Conservation (phyloP, 2,888 invertebrate genomes). For the Andrena haemorrhoa region DNA sequence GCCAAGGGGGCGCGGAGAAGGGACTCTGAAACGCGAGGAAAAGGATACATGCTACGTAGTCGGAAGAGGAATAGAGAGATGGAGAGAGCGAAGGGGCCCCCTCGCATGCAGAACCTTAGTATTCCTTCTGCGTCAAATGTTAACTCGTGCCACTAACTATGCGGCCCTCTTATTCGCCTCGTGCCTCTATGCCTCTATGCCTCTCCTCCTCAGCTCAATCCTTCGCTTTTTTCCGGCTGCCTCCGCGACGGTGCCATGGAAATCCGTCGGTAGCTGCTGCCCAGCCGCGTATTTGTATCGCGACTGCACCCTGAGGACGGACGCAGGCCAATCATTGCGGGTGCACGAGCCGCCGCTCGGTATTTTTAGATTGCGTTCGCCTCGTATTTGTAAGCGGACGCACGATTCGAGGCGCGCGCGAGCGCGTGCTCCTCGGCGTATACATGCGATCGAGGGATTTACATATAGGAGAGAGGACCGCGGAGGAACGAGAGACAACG, state of each 20-base stretch:
- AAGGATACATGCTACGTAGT: background rate
- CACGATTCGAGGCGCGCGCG: constrained; percentile 25
- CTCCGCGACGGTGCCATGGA: constrained; percentile 75
- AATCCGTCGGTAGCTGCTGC: constrained; percentile 66
- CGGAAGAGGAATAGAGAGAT: constrained; percentile 15
- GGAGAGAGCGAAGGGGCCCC: constrained; percentile 10
- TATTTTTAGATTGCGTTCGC: constrained; percentile 65
- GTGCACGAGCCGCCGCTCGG: constrained; percentile 44
- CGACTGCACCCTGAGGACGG: constrained; percentile 63
- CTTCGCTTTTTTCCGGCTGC: constrained; percentile 20
- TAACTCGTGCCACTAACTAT: constrained; percentile 81
- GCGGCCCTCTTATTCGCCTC: constrained; percentile 71
- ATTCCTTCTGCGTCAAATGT: constrained; percentile 82
- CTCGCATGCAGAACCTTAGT: constrained; percentile 77
- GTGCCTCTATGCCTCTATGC: constrained; percentile 34
- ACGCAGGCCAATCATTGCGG: constrained; percentile 74
- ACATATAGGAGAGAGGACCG: constrained; percentile 41
- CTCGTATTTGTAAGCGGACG: constrained; percentile 35
- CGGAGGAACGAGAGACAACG: constrained; percentile 8
- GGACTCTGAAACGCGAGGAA: constrained; percentile 1
- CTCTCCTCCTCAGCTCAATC: background rate
- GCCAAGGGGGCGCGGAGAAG: constrained; percentile 9
- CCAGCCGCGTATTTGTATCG: constrained; percentile 75
- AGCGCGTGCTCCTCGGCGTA: constrained; percentile 19
- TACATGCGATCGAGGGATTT: constrained; percentile 46